Percentiles rank a stretch among this genome's conserved stretches.
Conservation (phyloP, 2,113 vertebrate species). For the Clarias batrachus region DNA sequence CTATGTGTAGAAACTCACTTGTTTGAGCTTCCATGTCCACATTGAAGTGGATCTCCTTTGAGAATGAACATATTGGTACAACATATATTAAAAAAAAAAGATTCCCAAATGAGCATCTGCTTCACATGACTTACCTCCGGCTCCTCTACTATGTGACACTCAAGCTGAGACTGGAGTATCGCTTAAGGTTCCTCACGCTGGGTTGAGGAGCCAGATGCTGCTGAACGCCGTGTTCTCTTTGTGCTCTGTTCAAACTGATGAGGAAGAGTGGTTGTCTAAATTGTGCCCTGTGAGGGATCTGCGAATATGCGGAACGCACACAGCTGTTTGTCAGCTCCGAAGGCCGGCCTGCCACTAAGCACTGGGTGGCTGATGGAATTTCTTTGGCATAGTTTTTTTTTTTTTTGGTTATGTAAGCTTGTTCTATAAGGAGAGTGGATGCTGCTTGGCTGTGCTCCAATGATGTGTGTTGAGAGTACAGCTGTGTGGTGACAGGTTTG, state of each 20-base stretch:
- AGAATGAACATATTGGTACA: not conserved
- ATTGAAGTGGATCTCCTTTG: not conserved
- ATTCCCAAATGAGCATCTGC: not conserved
- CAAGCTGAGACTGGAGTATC: slow-evolving; percentile 14
- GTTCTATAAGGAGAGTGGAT: not conserved
- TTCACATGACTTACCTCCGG: slow-evolving; percentile 13
- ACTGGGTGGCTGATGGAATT: slow-evolving; percentile 3
- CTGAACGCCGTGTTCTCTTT: not conserved
- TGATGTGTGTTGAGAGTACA: not conserved
- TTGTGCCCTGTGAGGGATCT: slow-evolving; percentile 35
- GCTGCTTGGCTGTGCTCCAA: slow-evolving; percentile 13
- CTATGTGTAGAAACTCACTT: not conserved
- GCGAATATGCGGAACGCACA: not conserved
- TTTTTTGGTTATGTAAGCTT: not conserved
- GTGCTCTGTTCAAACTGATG: not conserved
- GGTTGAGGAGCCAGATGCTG: slow-evolving; percentile 23
- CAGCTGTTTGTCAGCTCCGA: slow-evolving; percentile 32
- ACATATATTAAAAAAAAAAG: not conserved
- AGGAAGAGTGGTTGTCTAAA: slow-evolving; percentile 37
- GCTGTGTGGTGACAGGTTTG: slow-evolving; percentile 13
- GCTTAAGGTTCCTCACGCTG: slow-evolving; percentile 14
- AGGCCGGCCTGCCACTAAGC: not conserved
- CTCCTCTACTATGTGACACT: not conserved
- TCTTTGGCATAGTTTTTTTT: slow-evolving; percentile 6
- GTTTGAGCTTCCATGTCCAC: not conserved